Evolutionary conservation across 2,113 vertebrate genomes (phyloP), one percentile per base, ranked within the genome.

Genomic region (Plotosus lineatus): DNA sequence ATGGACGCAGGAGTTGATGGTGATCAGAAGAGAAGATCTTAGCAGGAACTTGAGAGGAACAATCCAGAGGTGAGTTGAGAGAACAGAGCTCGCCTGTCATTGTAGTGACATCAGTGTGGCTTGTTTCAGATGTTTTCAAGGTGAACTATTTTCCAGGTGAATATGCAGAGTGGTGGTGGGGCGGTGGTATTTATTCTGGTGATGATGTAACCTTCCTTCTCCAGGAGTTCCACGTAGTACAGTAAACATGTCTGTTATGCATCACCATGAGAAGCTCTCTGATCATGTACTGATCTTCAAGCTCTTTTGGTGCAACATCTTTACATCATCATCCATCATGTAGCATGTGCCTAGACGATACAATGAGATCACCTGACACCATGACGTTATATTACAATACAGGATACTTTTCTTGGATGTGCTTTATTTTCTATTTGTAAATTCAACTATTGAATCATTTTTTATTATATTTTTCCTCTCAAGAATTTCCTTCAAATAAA

Each of bases 1-100:
- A 60, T 60, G 74, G 74, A 58, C 17, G 38, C 44, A 76, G 14
- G 14, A 11, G 53, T 19, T 60, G 8, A 31, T 44, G n/a, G 5
- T 40, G 53, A 9, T 40, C 36, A 26, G 36, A 42, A 2, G 73
- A 76, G 51, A 4, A 76, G 51, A 4, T 76, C 14, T 69, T 60
- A 53, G 31, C 69, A 33, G 69, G 46, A 73, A 73, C 69, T 73
- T 73, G 28, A 23, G 46, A 73, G 46, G 69, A 71, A 10, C 4
- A 73, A 33, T 12, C 48, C 15, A 33, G 26, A 72, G 68, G 69
- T 72, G 44, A 72, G 69, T 50, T 31, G 12, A 71, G 68, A 28
- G 42, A 71, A 10, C 46, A 17, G 68, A 48, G 12, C 68, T 31
- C 19, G 28, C 14, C n/a, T 46, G 42, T 15, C 68, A 23, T 40